Evolutionary conservation across 92 coral and sea anemone species (phyloP), one percentile per base, ranked within the genome.

Genomic region (Palythoa grandiflora): DNA sequence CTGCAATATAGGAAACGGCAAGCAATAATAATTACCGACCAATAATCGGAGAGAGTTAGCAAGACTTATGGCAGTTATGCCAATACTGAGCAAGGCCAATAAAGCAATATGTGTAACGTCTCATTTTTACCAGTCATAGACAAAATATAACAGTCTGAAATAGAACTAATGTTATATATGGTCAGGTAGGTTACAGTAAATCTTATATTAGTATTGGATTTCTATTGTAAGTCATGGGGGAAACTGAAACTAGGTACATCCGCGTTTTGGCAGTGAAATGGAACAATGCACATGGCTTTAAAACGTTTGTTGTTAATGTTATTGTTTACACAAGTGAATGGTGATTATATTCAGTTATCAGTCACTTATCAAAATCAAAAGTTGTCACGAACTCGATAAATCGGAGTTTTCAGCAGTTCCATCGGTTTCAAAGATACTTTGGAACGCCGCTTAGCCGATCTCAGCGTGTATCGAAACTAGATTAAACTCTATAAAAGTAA

Each of bases 251-350:
- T 17, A 1, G 5, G 4, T 19, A n/a, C 0, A 16, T 72, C 14
- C 11, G 52, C 1, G 21, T 28, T 8, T 20, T 20, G 14, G 12
- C 28, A 19, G 38, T 28, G 37, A 50, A 47, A 10, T 54, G 14
- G 47, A 54, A 77, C 83, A 12, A 50, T 28, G 68, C 68, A 77
- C 79, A 75, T 75, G 79, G 60, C 83, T 77, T 77, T 77, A 77
- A 77, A 38, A 63, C 21, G 15, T 6, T 50, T 77, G 66, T 15
- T 35, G 9, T 54, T 13, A 77, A 35, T 77, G 68, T 54, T 13
- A 77, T 54, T 77, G 68, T 77, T 77, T 77, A 13, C 38, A 35
- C 35, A 73, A 44, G 39, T 17, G 40, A 15, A 73, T 5, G 28
- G 28, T 28, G 28, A 28, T 28, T 28, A 28, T 28, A 28, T 28